phyloP scores from a whole-genome alignment of 2,113 vertebrate genomes.

The Burhinus bistriatus region DNA sequence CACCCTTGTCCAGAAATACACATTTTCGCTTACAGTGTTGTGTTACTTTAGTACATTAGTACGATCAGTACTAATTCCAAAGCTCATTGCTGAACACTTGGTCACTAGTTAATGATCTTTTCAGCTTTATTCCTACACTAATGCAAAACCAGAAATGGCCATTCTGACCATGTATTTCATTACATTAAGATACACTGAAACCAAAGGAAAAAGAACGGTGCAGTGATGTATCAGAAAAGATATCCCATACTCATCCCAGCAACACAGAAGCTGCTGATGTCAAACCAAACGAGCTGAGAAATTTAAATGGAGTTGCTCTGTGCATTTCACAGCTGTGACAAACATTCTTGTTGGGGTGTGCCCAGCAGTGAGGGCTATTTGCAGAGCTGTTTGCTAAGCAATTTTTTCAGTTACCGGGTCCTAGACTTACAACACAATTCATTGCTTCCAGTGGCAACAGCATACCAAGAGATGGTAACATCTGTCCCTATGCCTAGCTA shows the following conservation, averaged over 20 bases:
- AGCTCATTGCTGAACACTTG: background rate
- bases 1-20: background rate
- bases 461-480: background rate
- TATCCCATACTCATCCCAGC: background rate
- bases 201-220: background rate
- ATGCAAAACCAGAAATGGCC: background rate
- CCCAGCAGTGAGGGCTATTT: background rate
- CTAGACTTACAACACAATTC: background rate
- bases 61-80: background rate
- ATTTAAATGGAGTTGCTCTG: background rate
- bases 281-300: background rate
- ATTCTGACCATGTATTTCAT: background rate
- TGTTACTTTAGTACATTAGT: background rate
- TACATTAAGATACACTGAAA: background rate
- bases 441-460: background rate
- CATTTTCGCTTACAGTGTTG: background rate
- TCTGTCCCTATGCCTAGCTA: constrained; percentile 9
- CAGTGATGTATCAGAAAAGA: background rate
- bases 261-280: background rate
- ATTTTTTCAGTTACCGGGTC: background rate
- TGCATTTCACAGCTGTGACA: background rate
- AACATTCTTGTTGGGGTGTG: background rate
- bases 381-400: background rate
- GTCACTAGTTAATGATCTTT: background rate
- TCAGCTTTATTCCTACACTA: background rate